Evolutionary conservation across 2,797 vertebrate genomes (phyloP).

Genomic region (Microchirus variegatus): DNA sequence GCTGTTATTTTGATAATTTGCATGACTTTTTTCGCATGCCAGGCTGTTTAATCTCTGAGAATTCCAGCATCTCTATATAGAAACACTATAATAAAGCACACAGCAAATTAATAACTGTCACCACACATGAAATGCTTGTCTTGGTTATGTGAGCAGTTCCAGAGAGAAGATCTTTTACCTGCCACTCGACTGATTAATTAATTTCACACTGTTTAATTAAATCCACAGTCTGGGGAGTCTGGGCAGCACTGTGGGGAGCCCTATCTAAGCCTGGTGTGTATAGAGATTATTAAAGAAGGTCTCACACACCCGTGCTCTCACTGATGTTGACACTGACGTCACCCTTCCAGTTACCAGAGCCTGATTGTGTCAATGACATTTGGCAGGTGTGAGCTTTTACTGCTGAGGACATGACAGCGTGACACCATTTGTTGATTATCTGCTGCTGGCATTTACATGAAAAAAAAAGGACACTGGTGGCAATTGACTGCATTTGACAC

Average conservation of each 20-base stretch:
- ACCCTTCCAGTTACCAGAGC: constrained; percentile 80
- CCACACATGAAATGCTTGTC: constrained; percentile 71
- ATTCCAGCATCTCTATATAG: constrained; percentile 66
- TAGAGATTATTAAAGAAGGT: constrained; percentile 74
- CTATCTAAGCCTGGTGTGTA: constrained; percentile 64
- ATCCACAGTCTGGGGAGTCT: constrained; percentile 78
- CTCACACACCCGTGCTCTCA: constrained; percentile 76
- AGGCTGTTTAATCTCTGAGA: constrained; percentile 61
- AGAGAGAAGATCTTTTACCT: constrained; percentile 76
- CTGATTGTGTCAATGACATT: constrained; percentile 85
- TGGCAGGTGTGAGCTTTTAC: constrained; percentile 83
- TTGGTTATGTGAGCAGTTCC: constrained; percentile 70
- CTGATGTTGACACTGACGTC: constrained; percentile 84
- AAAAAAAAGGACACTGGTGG: constrained; percentile 24
- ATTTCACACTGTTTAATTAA: constrained; percentile 86
- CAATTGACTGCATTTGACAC: constrained; percentile 41
- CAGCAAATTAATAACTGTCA: constrained; percentile 78
- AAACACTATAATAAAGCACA: constrained; percentile 69
- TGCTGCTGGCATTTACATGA: constrained; percentile 42
- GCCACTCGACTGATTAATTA: constrained; percentile 80
- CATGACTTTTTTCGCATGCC: constrained; percentile 58
- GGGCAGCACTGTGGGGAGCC: constrained; percentile 65
- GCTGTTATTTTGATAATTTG: constrained; percentile 79
- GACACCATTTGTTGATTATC: constrained; percentile 46
- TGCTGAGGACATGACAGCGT: constrained; percentile 50